Evolutionary conservation across 1,140 invertebrate genomes (phyloP), one percentile per base, ranked within the genome.

Genomic region (Chironomus tepperi): DNA sequence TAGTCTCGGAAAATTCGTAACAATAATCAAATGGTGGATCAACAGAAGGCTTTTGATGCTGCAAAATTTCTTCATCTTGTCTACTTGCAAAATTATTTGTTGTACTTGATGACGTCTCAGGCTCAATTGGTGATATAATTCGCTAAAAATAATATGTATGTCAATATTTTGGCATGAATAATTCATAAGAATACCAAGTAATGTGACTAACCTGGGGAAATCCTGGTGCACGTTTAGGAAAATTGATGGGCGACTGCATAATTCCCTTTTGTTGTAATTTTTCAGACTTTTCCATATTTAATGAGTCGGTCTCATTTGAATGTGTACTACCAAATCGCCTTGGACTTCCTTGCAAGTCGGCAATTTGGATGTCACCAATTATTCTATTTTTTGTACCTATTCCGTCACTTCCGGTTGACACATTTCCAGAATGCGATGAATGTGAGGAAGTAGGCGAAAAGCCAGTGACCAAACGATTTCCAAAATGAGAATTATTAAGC

Each of bases 1-100:
- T 84, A 16, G 92, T 94, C 81, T 94, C 91, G 1, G 91, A 93
- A 82, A 93, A 93, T 81, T 93, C 92, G 80, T 93, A 94, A 64
- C 92, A 81, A 81, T 92, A 93, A 83, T 93, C 89, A 80, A 91
- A 92, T 3, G 89, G n/a, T 19, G 65, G 65, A 57, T 57, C 47
- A 12, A n/a, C 47, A 57, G 47, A 7, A 34, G 24, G n/a, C 16
- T 19, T 70, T 70, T n/a, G 3, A 19, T 67, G n/a, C 65, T 12
- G n/a, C 65, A 7, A 16, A 8, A 16, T 15, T 12, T 3, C 8
- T 67, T 70, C 65, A 18, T 70, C 65, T 8, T 9, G 19, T 70
- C n/a, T 10, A 10, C 18, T 70, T 70, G 18, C 8, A 19, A 19
- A 70, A 19, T 19, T 70, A 15, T 57, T 57, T 57, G 47, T 57